phyloP scores from a whole-genome alignment of 2,797 vertebrate genomes.

The Acipenser oxyrinchus region DNA sequence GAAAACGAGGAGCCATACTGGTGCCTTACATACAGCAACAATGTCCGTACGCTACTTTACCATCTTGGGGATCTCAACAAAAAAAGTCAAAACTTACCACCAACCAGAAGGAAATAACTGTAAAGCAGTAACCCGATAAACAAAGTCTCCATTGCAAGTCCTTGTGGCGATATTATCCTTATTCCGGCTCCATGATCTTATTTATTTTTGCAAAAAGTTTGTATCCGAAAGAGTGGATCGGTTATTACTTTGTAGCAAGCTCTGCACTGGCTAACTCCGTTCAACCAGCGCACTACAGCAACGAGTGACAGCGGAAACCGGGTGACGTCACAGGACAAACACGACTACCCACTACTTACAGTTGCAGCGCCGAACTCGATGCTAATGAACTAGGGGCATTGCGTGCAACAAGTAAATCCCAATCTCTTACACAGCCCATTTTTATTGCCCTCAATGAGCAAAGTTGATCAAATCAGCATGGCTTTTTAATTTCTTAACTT shows the following conservation, averaged over 20 bases:
- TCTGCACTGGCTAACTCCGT: slow-evolving; percentile 39
- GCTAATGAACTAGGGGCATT: no score
- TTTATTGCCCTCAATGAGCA: no score
- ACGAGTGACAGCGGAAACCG: slow-evolving; percentile 44
- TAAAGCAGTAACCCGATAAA: slow-evolving; percentile 43
- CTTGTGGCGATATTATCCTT: slow-evolving; percentile 36
- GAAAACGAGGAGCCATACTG: slow-evolving; percentile 2
- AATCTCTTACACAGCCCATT: no score
- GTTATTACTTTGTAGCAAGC: slow-evolving; percentile 28
- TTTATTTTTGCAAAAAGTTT: slow-evolving; percentile 29
- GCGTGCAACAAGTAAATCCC: no score
- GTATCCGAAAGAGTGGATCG: slow-evolving; percentile 17
- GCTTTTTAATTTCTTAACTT: no score
- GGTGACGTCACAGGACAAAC: slow-evolving; percentile 44
- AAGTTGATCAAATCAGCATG: no score
- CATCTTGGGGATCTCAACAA: slow-evolving; percentile 35
- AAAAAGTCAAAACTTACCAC: slow-evolving; percentile 46
- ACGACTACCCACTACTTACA: not conserved
- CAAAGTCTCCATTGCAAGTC: slow-evolving; percentile 51
- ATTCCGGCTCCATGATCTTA: slow-evolving; percentile 43
- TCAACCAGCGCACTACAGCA: slow-evolving; percentile 25
- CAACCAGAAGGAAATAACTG: slow-evolving; percentile 41
- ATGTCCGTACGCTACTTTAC: slow-evolving; percentile 18
- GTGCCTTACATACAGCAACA: slow-evolving; percentile 2
- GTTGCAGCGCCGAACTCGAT: no score